Conservation (phyloP, 2,888 invertebrate species). For the Pheosia gnoma region DNA sequence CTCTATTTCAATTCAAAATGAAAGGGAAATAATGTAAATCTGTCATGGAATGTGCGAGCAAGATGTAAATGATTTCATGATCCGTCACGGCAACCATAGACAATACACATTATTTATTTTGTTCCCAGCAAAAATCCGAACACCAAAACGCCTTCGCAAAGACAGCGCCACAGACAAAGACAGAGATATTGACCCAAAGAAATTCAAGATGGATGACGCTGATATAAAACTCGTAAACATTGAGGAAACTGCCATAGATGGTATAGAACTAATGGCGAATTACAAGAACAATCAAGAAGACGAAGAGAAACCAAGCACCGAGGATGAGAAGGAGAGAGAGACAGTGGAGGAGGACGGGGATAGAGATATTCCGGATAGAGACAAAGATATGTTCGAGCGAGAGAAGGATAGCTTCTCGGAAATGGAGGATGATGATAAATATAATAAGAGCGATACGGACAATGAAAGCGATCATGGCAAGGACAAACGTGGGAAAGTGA, state of each 20-base stretch:
- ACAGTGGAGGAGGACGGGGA: slow-evolving; percentile 62
- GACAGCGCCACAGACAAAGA: slow-evolving; percentile 84
- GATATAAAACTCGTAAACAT: slow-evolving; percentile 67
- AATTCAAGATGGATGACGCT: slow-evolving; percentile 62
- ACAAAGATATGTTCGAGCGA: slow-evolving; percentile 52
- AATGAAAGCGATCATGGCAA: slow-evolving; percentile 75
- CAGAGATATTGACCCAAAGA: slow-evolving; percentile 71
- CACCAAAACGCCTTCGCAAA: slow-evolving; percentile 81
- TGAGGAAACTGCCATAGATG: slow-evolving; percentile 80
- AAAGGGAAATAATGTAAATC: too few species aligned
- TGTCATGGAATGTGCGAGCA: too few species aligned
- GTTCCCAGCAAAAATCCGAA: slow-evolving; percentile 67
- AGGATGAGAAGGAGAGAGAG: slow-evolving; percentile 74
- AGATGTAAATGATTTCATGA: too few species aligned
- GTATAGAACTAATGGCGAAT: slow-evolving; percentile 77
- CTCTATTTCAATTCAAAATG: too few species aligned
- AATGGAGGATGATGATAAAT: slow-evolving; percentile 80
- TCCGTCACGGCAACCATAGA: neutral
- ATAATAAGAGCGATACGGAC: slow-evolving; percentile 75
- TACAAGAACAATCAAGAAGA: slow-evolving; percentile 69
- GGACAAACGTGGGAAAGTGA: slow-evolving; percentile 56
- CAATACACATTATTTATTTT: slow-evolving; percentile 14
- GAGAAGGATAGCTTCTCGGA: slow-evolving; percentile 80
- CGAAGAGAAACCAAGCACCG: slow-evolving; percentile 70
- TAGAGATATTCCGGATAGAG: slow-evolving; percentile 41